These are phyloP conservation scores for Heliocidaris tuberculata DNA, from an alignment of 35 echinoderm and acorn worm species.

Conservation along the genomic window DNA sequence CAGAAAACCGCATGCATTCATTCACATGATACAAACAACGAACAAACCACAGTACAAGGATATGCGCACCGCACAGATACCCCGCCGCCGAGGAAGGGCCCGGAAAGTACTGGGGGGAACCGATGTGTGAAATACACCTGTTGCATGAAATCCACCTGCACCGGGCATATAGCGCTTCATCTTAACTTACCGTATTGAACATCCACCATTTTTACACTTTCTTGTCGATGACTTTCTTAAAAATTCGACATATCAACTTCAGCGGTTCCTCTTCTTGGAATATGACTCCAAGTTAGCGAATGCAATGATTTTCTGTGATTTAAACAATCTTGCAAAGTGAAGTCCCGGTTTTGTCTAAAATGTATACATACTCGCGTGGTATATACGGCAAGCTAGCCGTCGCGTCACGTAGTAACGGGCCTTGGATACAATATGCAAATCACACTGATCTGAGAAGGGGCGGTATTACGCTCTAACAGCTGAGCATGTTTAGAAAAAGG, in stretches of 20 bases:
- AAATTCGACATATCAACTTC: neutral
- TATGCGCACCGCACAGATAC: neutral
- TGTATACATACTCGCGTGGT: neutral
- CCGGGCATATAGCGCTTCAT: neutral
- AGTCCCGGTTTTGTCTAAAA: neutral
- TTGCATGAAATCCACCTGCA: neutral
- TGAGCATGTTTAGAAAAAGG: too few species aligned
- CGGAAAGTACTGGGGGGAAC: neutral
- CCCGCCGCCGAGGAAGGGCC: neutral
- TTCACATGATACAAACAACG: neutral
- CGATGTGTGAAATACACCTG: neutral
- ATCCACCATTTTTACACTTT: constrained; percentile 10
- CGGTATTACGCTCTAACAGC: neutral
- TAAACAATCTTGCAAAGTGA: neutral
- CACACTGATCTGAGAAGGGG: neutral
- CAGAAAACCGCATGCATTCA: neutral
- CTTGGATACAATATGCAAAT: neutral
- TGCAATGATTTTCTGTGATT: neutral
- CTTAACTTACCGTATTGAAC: neutral
- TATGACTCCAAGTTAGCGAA: neutral
- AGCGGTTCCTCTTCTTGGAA: neutral
- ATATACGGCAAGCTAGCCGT: neutral
- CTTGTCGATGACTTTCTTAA: neutral
- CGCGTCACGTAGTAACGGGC: constrained; percentile 7
- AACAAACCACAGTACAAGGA: neutral